phyloP scores from a whole-genome alignment of 2,888 invertebrate genomes.

The Chalcosyrphus nemorum region DNA sequence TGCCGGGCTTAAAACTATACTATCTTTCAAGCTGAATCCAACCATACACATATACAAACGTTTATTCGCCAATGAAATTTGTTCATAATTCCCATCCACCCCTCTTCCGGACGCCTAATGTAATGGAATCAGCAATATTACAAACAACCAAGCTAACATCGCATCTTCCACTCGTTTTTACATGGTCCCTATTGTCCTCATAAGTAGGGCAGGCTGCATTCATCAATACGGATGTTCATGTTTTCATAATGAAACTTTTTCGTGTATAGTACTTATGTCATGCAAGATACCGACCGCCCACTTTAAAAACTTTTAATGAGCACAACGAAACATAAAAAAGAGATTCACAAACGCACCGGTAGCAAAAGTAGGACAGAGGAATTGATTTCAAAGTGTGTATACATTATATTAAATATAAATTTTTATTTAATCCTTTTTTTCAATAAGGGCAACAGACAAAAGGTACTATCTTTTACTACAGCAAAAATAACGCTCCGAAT shows the following conservation, averaged over 20 bases:
- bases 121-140: neutral
- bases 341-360: slow-evolving; percentile 44
- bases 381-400: slow-evolving; percentile 36
- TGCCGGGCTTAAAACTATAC: too few species aligned
- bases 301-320: slow-evolving; percentile 67
- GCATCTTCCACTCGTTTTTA: slow-evolving; percentile 1
- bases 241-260: slow-evolving; percentile 60
- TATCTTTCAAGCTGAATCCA: too few species aligned
- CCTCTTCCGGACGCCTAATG: too few species aligned
- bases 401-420: slow-evolving; percentile 3
- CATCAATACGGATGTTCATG: slow-evolving; percentile 61
- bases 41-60: too few species aligned
- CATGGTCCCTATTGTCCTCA: slow-evolving; percentile 40
- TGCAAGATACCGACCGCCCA: slow-evolving; percentile 36
- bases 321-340: slow-evolving; percentile 38
- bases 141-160: slow-evolving; percentile 31
- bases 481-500: slow-evolving; percentile 79
- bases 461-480: slow-evolving; percentile 90
- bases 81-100: too few species aligned
- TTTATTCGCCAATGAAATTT: too few species aligned
- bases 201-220: slow-evolving; percentile 53
- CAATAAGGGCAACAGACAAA: slow-evolving; percentile 9
- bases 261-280: slow-evolving; percentile 34
- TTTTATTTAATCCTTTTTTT: slow-evolving; percentile 11
- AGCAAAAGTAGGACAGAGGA: slow-evolving; percentile 46